Base-by-base conservation (phyloP, 2,113 vertebrate genomes). In the Fulica atra region DNA sequence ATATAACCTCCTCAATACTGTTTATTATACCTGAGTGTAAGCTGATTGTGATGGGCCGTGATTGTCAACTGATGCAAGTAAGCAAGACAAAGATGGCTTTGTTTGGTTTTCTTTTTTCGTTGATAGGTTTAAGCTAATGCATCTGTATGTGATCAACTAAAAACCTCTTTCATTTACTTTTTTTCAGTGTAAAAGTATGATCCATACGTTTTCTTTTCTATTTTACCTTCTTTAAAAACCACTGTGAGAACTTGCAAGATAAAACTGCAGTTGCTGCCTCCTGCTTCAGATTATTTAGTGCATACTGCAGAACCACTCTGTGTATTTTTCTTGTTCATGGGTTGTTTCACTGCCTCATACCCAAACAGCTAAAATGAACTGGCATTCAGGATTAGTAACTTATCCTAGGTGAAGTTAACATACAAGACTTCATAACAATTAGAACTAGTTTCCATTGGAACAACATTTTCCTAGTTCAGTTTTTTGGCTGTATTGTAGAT, bases 331-430 rank as follows among this genome's bases (percentile, higher is more conserved):
- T 98, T 98, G 91, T 97, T 96, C 97, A 95, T 87, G 98, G 98
- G 96, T 98, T 98, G 98, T 98, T 99, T 99, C 98, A 97, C 97
- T 96, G 95, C 96, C 96, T 98, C 92, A 92, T 98, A 98, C 98
- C 98, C 98, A 97, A 98, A 97, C 98, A 99, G 97, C 97, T 98
- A 97, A 98, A 98, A 98, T 98, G 98, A 98, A 95, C 95, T 97
- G 96, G 97, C 93, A 97, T 98, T 98, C 97, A 86, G 86, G 91
- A 93, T 97, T 98, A 97, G 97, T 98, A 98, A 97, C 93, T 96
- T 95, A 97, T 57, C 93, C 88, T 95, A 94, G 35, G 42, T 79
- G 66, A 93, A 95, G 93, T 92, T 98, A 97, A 91, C 95, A 91
- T 96, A 54, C 83, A 72, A 66, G 77, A 95, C 92, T 94, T 91